Evolutionary conservation across 2,888 invertebrate species (phyloP).

Genomic region (Syrista parreyssii): DNA sequence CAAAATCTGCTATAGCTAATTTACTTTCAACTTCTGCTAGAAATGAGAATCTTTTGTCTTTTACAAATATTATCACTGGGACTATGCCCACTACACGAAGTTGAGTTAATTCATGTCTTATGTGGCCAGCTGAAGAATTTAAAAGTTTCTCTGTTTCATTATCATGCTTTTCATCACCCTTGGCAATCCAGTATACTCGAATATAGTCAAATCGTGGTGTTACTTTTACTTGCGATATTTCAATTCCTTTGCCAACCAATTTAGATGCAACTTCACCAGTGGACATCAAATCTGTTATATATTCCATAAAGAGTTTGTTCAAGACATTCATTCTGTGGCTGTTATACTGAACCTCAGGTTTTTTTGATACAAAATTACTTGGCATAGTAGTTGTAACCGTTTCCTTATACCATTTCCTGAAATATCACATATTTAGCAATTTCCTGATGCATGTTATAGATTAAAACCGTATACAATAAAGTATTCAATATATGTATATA

Average conservation of each 20-base stretch:
- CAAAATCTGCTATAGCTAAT: constrained; percentile 75
- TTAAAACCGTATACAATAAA: not conserved
- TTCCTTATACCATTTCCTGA: constrained; percentile 34
- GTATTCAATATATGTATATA: not conserved
- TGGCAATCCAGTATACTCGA: constrained; percentile 80
- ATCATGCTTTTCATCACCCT: constrained; percentile 67
- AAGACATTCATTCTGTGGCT: constrained; percentile 74
- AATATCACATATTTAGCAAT: not conserved
- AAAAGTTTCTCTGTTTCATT: constrained; percentile 70
- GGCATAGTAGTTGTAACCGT: constrained; percentile 48
- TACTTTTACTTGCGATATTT: constrained; percentile 79
- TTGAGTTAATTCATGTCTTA: constrained; percentile 80
- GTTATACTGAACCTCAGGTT: constrained; percentile 66
- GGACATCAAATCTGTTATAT: constrained; percentile 82
- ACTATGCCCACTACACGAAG: constrained; percentile 80
- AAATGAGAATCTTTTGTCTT: constrained; percentile 72
- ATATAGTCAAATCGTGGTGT: constrained; percentile 75
- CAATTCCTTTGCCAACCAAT: constrained; percentile 75
- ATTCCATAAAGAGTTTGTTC: constrained; percentile 84
- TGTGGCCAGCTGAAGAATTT: constrained; percentile 69
- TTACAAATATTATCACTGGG: constrained; percentile 79
- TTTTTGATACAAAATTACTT: constrained; percentile 56
- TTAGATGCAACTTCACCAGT: constrained; percentile 73
- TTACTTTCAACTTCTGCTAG: constrained; percentile 72
- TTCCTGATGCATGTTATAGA: constrained; percentile 7